Base-by-base conservation (phyloP, 2,888 invertebrate species). In the Endomychus coccineus region DNA sequence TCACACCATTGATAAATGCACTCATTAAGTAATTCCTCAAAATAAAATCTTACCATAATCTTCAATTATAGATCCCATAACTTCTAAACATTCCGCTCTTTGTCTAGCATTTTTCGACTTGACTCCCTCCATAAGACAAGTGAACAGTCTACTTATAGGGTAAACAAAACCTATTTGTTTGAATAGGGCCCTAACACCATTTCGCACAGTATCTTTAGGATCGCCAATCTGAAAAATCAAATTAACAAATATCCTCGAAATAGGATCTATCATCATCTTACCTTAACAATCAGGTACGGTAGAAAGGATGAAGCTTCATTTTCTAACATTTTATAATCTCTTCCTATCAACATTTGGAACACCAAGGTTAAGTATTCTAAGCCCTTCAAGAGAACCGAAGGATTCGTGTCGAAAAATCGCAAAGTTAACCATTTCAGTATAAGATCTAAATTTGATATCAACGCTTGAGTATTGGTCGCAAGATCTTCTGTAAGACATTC, bases 341-440 rank as follows among this genome's bases (percentile, higher is more conserved):
- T 76, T 23, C 84, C 80, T 28, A 83, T 82, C 16, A 95, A 71
- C 59, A 81, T 74, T 44, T 77, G 77, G 66, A 97, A 94, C 39
- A 94, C 84, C 11, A 76, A 66, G 43, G 83, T 79, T 7, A 96
- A 70, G 66, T 92, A 96, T 61, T 96, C 96, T 51, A 97, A 69
- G n/a, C 88, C 91, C 70, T 91, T 94, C 51, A 96, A 74, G 41
- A 97, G 74, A 21, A 97, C 96, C 10, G 94, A 92, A 6, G 97
- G 96, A 71, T 98, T 98, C 14, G 97, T 98, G 69, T 98, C 97
- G 58, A 95, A 97, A 70, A 98, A 98, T 41, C 97, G 74, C 28
- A 98, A 69, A 0, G 96, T 95, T 51, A 95, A 65, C 97, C 97
- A 98, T 63, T 95, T 95, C 27, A 98, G 75, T 36, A 98, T 83